Evolutionary conservation across 2,888 invertebrate species (phyloP), one percentile per base, ranked within the genome.

Genomic region (Ophion obscuratus): DNA sequence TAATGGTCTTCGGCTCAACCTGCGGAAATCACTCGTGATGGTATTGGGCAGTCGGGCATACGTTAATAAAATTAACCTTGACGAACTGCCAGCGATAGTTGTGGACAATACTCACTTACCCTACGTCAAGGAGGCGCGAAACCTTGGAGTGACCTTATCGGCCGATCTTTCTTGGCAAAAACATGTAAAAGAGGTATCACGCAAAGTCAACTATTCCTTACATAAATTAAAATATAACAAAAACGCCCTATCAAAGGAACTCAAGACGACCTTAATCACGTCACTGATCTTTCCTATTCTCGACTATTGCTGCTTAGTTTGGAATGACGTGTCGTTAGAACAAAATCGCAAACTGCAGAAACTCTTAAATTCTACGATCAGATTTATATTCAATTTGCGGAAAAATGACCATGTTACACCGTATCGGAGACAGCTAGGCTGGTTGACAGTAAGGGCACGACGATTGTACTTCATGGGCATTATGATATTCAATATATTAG

Each of bases 331-430:
- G 31, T 31, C 31, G 4, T 3, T 4, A 4, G 31, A 31, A 31
- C 31, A 31, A 4, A 31, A 31, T 31, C 20, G 70, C 4, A 79
- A 68, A 14, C 75, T 85, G 1, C 79, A 85, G n/a, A 64, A 40
- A 1, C 80, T 83, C 0, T 44, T 71, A 0, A 85, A 83, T 40
- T 40, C 64, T 14, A n/a, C 36, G 6, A 79, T 82, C 11, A 11
- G 83, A 14, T 84, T 86, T 11, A 79, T 81, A n/a, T 84, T 75
- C n/a, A 78, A 79, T 53, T 44, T 84, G 5, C 64, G 62, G 31
- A 0, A 47, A 70, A 79, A 85, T 20, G 84, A 79, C 11, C 74
- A 79, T n/a, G 70, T 81, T 9, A 71, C 86, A 20, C 84, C 79
- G 1, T 86, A 68, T 53, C 61, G 86, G 2, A 68, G 44, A 0